Percentiles rank a stretch among this genome's conserved stretches.
phyloP scores from a whole-genome alignment of 2,113 vertebrate genomes.

The Cheilinus undulatus region DNA sequence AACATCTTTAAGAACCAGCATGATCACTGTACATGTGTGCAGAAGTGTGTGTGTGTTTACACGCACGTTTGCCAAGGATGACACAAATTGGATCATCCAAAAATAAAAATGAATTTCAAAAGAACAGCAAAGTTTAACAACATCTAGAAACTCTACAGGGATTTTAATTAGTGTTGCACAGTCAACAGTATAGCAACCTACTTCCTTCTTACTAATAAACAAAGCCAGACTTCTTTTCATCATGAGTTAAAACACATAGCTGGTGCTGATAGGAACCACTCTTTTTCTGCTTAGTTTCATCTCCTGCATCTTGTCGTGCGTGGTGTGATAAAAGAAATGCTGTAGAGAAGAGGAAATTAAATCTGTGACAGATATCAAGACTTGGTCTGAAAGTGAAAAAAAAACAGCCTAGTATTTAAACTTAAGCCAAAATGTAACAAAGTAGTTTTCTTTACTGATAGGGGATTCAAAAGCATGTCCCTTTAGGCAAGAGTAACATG shows the following conservation, averaged over 20 bases:
- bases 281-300: constrained; percentile 47
- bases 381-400: constrained; percentile 22
- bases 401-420: constrained; percentile 25
- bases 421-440: constrained; percentile 14
- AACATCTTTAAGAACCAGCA: constrained; percentile 15
- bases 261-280: constrained; percentile 49
- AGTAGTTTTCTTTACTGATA: not conserved
- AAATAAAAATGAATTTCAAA: constrained; percentile 69
- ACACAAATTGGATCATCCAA: constrained; percentile 66
- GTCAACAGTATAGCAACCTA: constrained; percentile 60
- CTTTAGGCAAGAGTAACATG: not conserved
- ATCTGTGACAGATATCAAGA: constrained; percentile 52
- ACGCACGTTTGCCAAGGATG: not conserved
- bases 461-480: constrained; percentile 3
- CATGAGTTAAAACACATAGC: constrained; percentile 56
- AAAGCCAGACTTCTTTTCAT: constrained; percentile 69
- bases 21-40: not conserved
- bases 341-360: constrained; percentile 51
- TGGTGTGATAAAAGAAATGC: constrained; percentile 49
- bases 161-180: constrained; percentile 71
- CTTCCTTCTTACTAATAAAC: constrained; percentile 63
- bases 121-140: constrained; percentile 64
- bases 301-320: constrained; percentile 40
- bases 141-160: constrained; percentile 46
- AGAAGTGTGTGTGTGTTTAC: too few relatives aligned